Evolutionary conservation across 2,888 invertebrate genomes (phyloP).

Genomic region (Syrphus vitripennis): DNA sequence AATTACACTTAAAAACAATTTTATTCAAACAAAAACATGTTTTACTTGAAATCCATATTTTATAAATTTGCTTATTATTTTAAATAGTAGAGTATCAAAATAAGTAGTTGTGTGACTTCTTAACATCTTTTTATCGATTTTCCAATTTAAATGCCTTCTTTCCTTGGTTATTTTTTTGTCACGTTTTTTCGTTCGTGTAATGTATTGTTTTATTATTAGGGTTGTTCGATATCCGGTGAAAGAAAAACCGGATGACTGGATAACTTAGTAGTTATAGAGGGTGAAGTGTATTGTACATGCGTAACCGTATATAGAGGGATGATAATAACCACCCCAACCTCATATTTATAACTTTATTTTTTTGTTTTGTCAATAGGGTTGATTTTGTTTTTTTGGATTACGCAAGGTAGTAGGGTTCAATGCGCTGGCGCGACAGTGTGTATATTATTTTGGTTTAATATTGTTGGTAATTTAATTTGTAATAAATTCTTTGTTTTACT

Average conservation of each 20-base stretch:
- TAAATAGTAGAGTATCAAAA: background rate
- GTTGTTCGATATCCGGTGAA: background rate
- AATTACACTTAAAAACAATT: too few relatives aligned
- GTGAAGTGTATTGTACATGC: conserved; percentile 55
- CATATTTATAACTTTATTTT: background rate
- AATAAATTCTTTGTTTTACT: background rate
- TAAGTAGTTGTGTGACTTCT: conserved; percentile 6
- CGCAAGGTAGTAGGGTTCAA: conserved; percentile 29
- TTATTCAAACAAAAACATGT: too few relatives aligned
- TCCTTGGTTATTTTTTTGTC: conserved; percentile 6
- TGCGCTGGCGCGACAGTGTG: conserved; percentile 52
- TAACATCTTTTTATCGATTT: background rate
- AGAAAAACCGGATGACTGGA: conserved; percentile 25
- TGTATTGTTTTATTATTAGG: background rate
- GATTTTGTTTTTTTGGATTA: background rate
- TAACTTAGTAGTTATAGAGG: conserved; percentile 16
- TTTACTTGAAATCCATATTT: too few relatives aligned
- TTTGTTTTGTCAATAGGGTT: conserved; percentile 17
- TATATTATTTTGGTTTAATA: background rate
- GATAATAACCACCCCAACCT: conserved; percentile 32
- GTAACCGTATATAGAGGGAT: conserved; percentile 54
- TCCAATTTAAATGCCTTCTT: background rate
- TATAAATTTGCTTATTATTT: too few relatives aligned
- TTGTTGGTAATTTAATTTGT: background rate
- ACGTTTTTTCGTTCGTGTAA: background rate